Base-by-base conservation (phyloP, 2,113 vertebrate species). In the Phyllostomus discolor region DNA sequence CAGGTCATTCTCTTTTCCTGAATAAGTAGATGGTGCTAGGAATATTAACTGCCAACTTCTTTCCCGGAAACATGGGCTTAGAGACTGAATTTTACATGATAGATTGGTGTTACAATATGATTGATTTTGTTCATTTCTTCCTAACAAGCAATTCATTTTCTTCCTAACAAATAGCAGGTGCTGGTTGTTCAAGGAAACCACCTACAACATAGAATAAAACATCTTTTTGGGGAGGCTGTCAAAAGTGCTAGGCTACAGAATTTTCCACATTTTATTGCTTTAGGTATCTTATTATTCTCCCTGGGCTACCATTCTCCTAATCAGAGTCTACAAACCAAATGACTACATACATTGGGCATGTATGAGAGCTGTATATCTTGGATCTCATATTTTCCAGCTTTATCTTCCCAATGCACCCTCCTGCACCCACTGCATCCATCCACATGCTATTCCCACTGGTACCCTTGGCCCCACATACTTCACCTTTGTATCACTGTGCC, bases 101-200 rank as follows among this genome's bases (percentile, higher is more conserved):
- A 64, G 72, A 89, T 96, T 38, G 85, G 70, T 38, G 5, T 91
- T 94, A 78, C 3, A 26, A 87, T 95, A 52, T 90, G 94, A 97
- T 88, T 83, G 93, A 96, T 97, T 95, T 82, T 91, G 66, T 50
- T 50, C 48, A 50, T 50, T 50, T 50, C 48, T 50, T 50, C 48
- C 48, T 50, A 14, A 50, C 90, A 94, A 91, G 85, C 73, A 91
- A 85, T 96, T 88, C 78, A 75, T 96, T 96, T 62, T 88, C 78
- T 93, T 43, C 41, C 80, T 95, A 97, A 98, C 96, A 98, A 94
- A 97, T 83, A 96, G 67, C 96, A 97, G 88, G 92, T 94, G 85
- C 72, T 94, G 3, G 73, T 94, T 0, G 4, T 97, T 96, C 93
- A 97, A 95, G 93, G 95, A 97, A 97, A 92, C 95, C 94, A 98